phyloP scores from a whole-genome alignment of 1,140 invertebrate genomes.

The Rhopalosiphum maidis region DNA sequence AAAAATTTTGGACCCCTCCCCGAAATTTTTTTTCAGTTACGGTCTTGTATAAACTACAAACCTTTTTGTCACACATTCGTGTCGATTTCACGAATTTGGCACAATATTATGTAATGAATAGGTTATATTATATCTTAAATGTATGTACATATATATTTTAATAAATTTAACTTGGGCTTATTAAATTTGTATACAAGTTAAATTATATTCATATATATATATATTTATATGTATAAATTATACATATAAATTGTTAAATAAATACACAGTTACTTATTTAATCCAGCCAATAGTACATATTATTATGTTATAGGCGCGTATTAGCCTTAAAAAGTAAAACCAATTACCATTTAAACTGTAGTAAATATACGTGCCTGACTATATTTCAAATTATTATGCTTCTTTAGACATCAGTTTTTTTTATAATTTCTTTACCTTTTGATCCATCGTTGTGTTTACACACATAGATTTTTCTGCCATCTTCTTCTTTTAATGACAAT shows the following conservation, averaged over 20 bases:
- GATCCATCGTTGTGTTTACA: conserved; percentile 29
- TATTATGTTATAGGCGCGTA: background rate
- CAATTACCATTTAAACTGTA: background rate
- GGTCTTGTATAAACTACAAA: background rate
- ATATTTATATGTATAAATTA: background rate
- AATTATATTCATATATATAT: background rate
- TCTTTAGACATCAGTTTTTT: background rate
- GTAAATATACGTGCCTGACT: background rate
- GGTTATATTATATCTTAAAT: background rate
- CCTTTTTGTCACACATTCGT: too few relatives aligned
- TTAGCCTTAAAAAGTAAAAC: background rate
- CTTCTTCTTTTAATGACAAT: background rate
- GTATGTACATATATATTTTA: background rate
- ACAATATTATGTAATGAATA: background rate
- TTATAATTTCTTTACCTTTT: conserved; percentile 10
- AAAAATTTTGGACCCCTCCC: too few relatives aligned
- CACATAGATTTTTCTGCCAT: background rate
- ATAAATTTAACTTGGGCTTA: conserved; percentile 40
- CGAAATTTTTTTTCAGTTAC: too few relatives aligned
- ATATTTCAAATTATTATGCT: background rate
- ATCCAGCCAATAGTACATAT: background rate
- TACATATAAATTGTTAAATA: background rate
- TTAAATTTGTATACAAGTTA: conserved; percentile 27
- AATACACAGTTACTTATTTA: background rate
- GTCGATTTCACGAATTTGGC: background rate